Conservation (phyloP, 2,113 vertebrate species). For the Xiphias gladius region DNA sequence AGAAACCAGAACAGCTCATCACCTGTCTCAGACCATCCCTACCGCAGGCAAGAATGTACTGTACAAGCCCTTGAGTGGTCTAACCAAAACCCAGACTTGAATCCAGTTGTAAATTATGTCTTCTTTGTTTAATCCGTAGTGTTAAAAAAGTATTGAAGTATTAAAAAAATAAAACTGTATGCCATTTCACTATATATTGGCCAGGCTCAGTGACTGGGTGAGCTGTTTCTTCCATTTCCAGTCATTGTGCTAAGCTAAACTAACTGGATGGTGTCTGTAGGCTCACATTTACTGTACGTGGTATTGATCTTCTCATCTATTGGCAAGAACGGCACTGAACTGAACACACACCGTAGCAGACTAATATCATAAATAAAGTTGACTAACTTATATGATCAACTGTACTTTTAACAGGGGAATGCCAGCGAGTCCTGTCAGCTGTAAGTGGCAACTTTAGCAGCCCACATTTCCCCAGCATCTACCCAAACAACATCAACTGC, state of each 20-base stretch:
- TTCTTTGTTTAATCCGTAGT: not conserved
- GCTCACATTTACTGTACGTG: not conserved
- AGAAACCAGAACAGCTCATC: not conserved
- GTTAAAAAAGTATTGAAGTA: too few relatives aligned
- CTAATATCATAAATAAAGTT: not conserved
- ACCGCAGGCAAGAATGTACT: not conserved
- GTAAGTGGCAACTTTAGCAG: slow-evolving; percentile 94
- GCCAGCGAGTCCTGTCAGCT: slow-evolving; percentile 90
- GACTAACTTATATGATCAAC: not conserved
- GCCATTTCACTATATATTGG: not conserved
- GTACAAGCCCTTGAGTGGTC: slow-evolving; percentile 13
- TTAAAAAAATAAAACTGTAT: not conserved
- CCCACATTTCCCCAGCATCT: slow-evolving; percentile 91
- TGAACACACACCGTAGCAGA: not conserved
- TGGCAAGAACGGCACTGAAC: not conserved
- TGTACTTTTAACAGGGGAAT: slow-evolving; percentile 87
- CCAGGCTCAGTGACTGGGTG: not conserved
- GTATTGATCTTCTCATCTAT: not conserved
- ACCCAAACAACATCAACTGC: slow-evolving; percentile 97
- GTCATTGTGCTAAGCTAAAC: not conserved
- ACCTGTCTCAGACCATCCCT: not conserved
- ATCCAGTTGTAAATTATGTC: not conserved
- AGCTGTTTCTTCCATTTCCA: not conserved
- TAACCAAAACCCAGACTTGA: not conserved
- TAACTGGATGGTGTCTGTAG: not conserved